These are phyloP conservation scores for Chloropsis hardwickii DNA, from an alignment of 2,113 vertebrate species.

Conservation along the genomic window DNA sequence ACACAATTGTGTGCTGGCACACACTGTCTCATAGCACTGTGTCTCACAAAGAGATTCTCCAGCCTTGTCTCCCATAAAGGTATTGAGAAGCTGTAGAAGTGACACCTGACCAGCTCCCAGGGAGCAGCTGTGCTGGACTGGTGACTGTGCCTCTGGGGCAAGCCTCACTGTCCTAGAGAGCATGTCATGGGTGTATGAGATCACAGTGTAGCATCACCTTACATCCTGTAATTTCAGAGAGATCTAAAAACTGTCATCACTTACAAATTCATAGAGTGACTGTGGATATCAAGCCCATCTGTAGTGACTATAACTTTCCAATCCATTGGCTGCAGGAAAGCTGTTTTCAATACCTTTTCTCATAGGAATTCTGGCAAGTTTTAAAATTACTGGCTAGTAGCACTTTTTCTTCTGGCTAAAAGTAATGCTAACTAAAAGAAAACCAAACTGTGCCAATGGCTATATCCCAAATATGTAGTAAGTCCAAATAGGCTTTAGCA, in stretches of 20 bases:
- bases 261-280: neutral
- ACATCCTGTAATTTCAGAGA: neutral
- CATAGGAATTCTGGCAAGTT: neutral
- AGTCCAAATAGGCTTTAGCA: neutral
- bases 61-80: neutral
- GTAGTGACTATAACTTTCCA: neutral
- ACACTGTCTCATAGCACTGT: neutral
- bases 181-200: accelerated
- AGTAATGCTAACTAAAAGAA: neutral
- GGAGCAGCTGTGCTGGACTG: neutral
- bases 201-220: neutral
- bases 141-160: neutral
- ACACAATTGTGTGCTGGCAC: accelerated
- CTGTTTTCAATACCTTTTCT: neutral
- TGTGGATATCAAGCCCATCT: neutral
- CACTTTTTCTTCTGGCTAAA: neutral
- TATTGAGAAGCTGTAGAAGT: neutral
- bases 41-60: neutral
- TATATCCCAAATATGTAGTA: neutral
- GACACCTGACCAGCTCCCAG: neutral
- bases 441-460: neutral
- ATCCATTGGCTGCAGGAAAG: neutral
- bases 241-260: neutral
- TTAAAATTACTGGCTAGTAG: neutral
- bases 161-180: neutral